A percentile compares a stretch with the other conserved stretches of the same genome.
Evolutionary conservation across 1,140 invertebrate species (phyloP).

Genomic region (Holcopasites calliopsidis): DNA sequence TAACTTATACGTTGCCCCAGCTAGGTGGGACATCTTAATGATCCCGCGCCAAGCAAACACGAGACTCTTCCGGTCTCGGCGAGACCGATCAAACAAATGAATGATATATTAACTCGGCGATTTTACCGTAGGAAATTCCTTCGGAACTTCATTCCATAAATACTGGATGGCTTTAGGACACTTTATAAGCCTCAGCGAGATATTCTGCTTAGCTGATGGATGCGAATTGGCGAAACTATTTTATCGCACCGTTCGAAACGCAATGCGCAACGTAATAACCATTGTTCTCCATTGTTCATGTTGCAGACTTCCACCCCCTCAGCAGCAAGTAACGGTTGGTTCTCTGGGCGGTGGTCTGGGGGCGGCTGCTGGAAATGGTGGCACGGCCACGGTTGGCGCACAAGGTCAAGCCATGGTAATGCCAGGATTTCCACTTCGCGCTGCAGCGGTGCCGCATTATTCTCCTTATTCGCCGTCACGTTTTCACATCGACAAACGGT

Average conservation of each 20-base stretch:
- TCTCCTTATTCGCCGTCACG: conserved; percentile 92
- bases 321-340: conserved; percentile 79
- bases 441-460: conserved; percentile 87
- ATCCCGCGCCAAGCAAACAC: neutral
- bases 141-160: neutral
- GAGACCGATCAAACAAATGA: neutral
- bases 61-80: neutral
- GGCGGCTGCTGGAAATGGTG: conserved; percentile 69
- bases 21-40: conserved; percentile 44
- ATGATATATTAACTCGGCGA: neutral
- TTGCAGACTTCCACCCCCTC: conserved; percentile 79
- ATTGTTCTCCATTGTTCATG: neutral
- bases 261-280: neutral
- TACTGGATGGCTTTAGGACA: too few species aligned
- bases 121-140: neutral
- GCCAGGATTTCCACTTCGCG: conserved; percentile 88
- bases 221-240: too few species aligned
- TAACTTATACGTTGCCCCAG: conserved; percentile 55
- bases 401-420: conserved; percentile 84
- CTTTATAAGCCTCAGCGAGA: too few species aligned
- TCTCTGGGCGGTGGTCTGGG: conserved; percentile 73
- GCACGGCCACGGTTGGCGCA: conserved; percentile 77
- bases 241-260: neutral
- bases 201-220: too few species aligned
- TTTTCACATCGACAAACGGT: conserved; percentile 95